Percentiles rank a stretch among this genome's conserved stretches.
Conservation (phyloP, 2,888 invertebrate genomes). For the Beris chalybata region DNA sequence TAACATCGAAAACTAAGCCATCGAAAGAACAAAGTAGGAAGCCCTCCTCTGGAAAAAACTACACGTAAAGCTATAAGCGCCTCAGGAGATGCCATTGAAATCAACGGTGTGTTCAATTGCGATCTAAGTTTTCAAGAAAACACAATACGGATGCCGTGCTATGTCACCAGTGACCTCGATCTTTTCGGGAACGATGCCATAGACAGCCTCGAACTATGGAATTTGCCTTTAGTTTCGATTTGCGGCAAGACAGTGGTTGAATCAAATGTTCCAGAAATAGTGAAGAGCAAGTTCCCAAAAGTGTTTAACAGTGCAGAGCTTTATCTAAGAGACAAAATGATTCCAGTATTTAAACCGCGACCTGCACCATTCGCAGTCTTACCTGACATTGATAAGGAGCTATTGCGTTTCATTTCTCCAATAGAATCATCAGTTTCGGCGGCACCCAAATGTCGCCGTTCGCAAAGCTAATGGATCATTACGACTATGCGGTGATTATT, state of each 20-base stretch:
- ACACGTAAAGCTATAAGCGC: neutral
- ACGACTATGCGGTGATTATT: slow-evolving; percentile 41
- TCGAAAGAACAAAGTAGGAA: neutral
- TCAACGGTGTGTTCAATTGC: neutral
- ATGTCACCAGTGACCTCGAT: slow-evolving; percentile 4
- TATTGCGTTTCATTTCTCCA: neutral
- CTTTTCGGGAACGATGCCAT: slow-evolving; percentile 5
- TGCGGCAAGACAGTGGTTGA: neutral
- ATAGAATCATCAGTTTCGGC: slow-evolving; percentile 32
- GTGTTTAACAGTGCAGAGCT: slow-evolving; percentile 8
- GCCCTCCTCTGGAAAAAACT: neutral
- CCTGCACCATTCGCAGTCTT: slow-evolving; percentile 30
- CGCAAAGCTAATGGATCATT: slow-evolving; percentile 38
- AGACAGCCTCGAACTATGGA: neutral
- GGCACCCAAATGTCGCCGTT: slow-evolving; percentile 39
- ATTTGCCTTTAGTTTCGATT: neutral
- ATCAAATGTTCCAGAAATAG: neutral
- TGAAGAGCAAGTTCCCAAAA: neutral
- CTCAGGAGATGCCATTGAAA: neutral
- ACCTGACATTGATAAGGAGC: neutral
- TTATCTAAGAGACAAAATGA: neutral
- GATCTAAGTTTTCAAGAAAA: neutral
- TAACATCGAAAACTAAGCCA: neutral
- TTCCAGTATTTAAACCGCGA: slow-evolving; percentile 32
- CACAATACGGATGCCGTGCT: neutral